phyloP scores from a whole-genome alignment of 2,113 vertebrate species.

The Euleptes europaea region DNA sequence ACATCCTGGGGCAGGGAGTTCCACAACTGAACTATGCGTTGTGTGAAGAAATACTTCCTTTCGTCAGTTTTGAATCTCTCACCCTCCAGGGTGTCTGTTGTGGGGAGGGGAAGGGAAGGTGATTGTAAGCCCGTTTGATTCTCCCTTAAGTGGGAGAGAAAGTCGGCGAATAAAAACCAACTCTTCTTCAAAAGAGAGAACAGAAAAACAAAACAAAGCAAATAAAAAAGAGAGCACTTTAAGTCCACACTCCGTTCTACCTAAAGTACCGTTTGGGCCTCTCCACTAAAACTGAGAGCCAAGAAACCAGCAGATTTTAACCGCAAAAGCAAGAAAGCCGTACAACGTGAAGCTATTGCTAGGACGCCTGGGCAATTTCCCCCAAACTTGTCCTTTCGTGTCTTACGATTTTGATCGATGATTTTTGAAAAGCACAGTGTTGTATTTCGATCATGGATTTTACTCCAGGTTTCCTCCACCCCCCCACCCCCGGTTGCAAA shows the following conservation, averaged over 20 bases:
- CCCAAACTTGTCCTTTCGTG: constrained; percentile 44
- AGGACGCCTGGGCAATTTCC: background rate
- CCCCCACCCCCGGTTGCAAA: constrained; percentile 56
- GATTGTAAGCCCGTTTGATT: no score
- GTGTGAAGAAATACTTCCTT: no score
- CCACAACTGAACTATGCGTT: no score
- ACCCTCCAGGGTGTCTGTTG: no score
- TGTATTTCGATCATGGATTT: constrained; percentile 62
- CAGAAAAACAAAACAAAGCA: background rate
- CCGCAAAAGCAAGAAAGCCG: no score
- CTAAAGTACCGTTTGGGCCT: constrained; percentile 9
- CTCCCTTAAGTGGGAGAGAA: no score
- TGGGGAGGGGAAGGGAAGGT: no score
- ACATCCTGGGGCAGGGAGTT: no score
- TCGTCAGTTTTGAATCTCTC: no score
- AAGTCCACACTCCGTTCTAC: constrained; percentile 24
- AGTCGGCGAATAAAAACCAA: no score
- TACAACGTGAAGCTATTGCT: background rate
- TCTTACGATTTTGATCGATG: constrained; percentile 34
- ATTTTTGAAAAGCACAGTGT: background rate
- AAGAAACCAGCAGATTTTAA: no score
- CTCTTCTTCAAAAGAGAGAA: no score
- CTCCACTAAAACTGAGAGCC: constrained; percentile 18
- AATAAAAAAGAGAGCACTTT: constrained; percentile 20
- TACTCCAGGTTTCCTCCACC: constrained; percentile 58